These are phyloP conservation scores for Luffia ferchaultella DNA, from an alignment of 2,888 invertebrate species.

Conservation along the genomic window DNA sequence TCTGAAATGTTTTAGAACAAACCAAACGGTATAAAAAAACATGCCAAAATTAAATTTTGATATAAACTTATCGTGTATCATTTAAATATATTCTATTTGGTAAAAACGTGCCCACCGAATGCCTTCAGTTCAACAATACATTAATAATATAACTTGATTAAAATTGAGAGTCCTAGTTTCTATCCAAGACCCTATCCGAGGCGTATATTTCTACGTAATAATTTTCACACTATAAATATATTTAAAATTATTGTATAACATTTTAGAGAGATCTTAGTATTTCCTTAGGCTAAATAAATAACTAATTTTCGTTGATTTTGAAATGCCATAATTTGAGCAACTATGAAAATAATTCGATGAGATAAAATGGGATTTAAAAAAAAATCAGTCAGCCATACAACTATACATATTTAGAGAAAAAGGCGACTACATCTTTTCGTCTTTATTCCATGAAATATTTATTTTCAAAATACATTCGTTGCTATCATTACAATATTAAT, in stretches of 20 bases:
- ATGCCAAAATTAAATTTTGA: background rate
- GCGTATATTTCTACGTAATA: too few species aligned
- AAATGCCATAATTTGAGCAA: slow-evolving; percentile 17
- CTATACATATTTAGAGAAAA: background rate
- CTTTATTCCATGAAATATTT: slow-evolving; percentile 11
- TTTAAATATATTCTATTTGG: background rate
- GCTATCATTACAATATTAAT: too few species aligned
- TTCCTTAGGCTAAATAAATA: slow-evolving; percentile 32
- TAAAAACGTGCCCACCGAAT: background rate
- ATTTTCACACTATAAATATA: background rate
- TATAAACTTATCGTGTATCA: background rate
- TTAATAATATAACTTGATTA: background rate
- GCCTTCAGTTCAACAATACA: background rate
- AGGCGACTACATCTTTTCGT: slow-evolving; percentile 7
- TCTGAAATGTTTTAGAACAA: slow-evolving; percentile 16
- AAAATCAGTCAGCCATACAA: background rate
- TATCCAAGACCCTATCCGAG: too few species aligned
- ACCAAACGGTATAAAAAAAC: background rate
- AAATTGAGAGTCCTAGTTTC: background rate
- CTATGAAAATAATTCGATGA: slow-evolving; percentile 5
- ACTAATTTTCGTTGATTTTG: slow-evolving; percentile 25
- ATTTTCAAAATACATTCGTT: too few species aligned
- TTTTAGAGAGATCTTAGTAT: background rate
- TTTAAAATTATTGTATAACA: background rate
- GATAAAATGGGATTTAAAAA: background rate